These are phyloP conservation scores for Drosophila nigricruria DNA, from an alignment of 2,888 invertebrate genomes.

Conservation along the genomic window DNA sequence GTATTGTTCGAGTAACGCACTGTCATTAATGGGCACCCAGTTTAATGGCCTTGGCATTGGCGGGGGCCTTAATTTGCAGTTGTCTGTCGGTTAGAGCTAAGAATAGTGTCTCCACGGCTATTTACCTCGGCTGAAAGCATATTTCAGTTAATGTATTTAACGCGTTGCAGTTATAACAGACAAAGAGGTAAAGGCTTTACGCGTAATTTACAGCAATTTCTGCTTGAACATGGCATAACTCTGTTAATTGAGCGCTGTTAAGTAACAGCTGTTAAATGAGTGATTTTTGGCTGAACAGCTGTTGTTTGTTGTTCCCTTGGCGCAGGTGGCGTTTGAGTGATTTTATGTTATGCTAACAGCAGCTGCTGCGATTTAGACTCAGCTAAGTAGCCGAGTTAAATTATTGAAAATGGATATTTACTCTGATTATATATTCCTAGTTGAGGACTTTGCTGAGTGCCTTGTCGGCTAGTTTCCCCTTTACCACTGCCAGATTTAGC, in stretches of 20 bases:
- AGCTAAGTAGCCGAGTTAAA: neutral
- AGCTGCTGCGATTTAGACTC: neutral
- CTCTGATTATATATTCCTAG: slow-evolving; percentile 4
- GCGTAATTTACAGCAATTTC: neutral
- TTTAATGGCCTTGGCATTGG: slow-evolving; percentile 20
- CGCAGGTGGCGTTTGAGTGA: slow-evolving; percentile 58
- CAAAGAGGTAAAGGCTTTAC: slow-evolving; percentile 9
- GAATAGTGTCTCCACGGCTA: slow-evolving; percentile 37
- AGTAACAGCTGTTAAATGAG: slow-evolving; percentile 43
- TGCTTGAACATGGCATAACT: too few relatives aligned
- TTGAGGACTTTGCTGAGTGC: neutral
- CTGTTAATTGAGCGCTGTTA: slow-evolving; percentile 56
- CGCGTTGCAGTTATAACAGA: slow-evolving; percentile 29
- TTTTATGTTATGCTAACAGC: slow-evolving; percentile 23
- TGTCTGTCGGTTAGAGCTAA: slow-evolving; percentile 5
- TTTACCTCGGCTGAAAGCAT: slow-evolving; percentile 35
- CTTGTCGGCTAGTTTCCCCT: slow-evolving; percentile 8
- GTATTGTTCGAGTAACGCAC: slow-evolving; percentile 52
- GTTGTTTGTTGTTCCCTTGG: slow-evolving; percentile 63
- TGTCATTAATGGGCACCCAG: slow-evolving; percentile 67
- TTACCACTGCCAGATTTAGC: neutral
- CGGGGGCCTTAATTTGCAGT: slow-evolving; percentile 21
- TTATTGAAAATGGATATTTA: neutral
- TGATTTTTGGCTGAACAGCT: slow-evolving; percentile 50
- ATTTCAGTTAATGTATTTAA: slow-evolving; percentile 55